phyloP scores from a whole-genome alignment of 2,797 vertebrate species.

The Mallotus villosus region DNA sequence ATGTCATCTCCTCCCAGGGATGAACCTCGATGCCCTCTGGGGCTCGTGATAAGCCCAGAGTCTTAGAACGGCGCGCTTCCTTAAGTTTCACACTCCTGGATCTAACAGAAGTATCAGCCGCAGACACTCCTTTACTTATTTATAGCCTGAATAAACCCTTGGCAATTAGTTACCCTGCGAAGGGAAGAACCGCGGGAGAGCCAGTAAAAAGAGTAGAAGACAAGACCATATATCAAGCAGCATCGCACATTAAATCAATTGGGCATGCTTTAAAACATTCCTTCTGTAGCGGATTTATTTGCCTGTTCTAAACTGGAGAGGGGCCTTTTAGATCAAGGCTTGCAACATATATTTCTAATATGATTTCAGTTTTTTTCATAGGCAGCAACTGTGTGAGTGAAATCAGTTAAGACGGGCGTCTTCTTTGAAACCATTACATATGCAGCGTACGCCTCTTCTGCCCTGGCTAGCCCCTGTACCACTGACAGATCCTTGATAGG shows the following conservation, averaged over 20 bases:
- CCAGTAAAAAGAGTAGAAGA: constrained; percentile 10
- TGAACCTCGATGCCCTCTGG: constrained; percentile 56
- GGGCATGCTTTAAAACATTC: background rate
- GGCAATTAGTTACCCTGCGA: constrained; percentile 20
- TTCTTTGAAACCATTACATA: no score
- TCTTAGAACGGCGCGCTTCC: constrained; percentile 54
- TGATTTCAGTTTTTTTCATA: no score
- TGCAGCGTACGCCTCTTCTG: no score
- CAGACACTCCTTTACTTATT: constrained; percentile 36
- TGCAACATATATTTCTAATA: no score
- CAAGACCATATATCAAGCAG: constrained; percentile 16
- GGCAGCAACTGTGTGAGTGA: no score
- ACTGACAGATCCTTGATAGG: no score
- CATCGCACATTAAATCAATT: constrained; percentile 28
- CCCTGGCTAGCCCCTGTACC: no score
- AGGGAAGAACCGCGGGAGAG: constrained; percentile 14
- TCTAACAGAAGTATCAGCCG: constrained; percentile 23
- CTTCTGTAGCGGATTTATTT: background rate
- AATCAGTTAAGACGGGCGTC: no score
- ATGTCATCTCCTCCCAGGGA: constrained; percentile 65
- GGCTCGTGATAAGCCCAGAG: constrained; percentile 51
- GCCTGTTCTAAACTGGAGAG: no score
- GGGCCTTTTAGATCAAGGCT: no score
- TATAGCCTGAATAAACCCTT: constrained; percentile 31
- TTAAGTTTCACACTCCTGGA: constrained; percentile 46